phyloP scores from a whole-genome alignment of 2,113 vertebrate genomes.

The Triplophysa dalaica region DNA sequence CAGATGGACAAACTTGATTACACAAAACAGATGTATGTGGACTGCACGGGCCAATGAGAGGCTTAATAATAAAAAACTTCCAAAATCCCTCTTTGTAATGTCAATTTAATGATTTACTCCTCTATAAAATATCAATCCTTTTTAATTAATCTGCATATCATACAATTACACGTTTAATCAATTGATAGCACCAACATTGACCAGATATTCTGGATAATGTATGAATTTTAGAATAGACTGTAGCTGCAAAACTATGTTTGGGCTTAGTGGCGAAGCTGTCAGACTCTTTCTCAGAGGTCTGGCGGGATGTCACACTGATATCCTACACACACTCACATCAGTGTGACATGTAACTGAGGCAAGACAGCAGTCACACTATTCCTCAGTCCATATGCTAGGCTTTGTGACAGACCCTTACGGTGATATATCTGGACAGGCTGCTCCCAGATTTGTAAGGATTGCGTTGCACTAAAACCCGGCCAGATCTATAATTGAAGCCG shows the following conservation, averaged over 20 bases:
- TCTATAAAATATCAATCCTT: neutral
- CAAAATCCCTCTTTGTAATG: no score
- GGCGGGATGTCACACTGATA: conserved; percentile 21
- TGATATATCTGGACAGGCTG: conserved; percentile 16
- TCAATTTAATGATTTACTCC: no score
- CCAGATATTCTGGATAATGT: neutral
- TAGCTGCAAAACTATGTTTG: neutral
- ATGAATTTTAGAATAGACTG: neutral
- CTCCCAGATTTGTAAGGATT: conserved; percentile 9
- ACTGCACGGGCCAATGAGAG: no score
- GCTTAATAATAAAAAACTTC: no score
- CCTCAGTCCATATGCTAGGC: conserved; percentile 21
- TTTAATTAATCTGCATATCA: neutral
- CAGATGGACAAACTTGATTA: no score
- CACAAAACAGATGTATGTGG: no score
- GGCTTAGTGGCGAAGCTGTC: conserved; percentile 3
- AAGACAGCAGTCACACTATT: conserved; percentile 23
- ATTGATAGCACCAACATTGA: neutral
- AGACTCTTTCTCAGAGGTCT: conserved; percentile 18
- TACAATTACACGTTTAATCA: neutral
- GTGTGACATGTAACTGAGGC: conserved; percentile 14
- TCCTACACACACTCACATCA: neutral
- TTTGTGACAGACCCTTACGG: conserved; percentile 1
- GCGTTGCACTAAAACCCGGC: conserved; percentile 7
- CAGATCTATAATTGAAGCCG: conserved; percentile 34